Evolutionary conservation across 2,888 invertebrate genomes (phyloP), one percentile per base, ranked within the genome.

Genomic region (Mythimna impura): DNA sequence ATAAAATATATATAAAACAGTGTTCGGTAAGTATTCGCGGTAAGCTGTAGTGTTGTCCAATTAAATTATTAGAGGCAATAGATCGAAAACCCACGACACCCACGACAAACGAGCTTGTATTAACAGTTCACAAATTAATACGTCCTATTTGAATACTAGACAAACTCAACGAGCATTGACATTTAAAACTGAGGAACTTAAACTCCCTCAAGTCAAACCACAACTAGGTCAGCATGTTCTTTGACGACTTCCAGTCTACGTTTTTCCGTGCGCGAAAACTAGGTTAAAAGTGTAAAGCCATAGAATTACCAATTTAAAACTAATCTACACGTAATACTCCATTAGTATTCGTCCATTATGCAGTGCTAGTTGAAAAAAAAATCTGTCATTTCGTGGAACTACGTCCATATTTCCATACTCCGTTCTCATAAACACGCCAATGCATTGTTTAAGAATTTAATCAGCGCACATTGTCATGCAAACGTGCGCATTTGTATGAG

Each of bases 391-490:
- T 80, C 47, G 61, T 79, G 66, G 80, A 68, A 79, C 47, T 55
- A n/a, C 50, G 63, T 64, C n/a, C 63, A 58, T 58, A 34, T 9
- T 34, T n/a, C 20, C 55, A 58, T 58, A 34, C 9, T 58, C 1
- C 9, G 9, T 64, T 61, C 43, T 62, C 50, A 80, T 83, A 68
- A 78, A 68, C 86, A 86, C 76, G 84, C 86, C 63, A 76, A 12
- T 67, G 78, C 72, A 84, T 81, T 84, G 82, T 81, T 81, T 60
- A 60, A 68, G 17, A 47, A 78, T 84, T 67, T 81, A 67, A 75
- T 81, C 76, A 72, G 62, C 55, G 25, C 62, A 64, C 66, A 79
- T 81, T 78, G 86, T 69, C 84, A 81, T 78, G 83, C 84, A 78
- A 76, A 76, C 9, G 47, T 47, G 50, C 50, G 20, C 50, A 50